Evolutionary conservation across 1,140 invertebrate genomes (phyloP).

Genomic region (Antheraea mylitta): DNA sequence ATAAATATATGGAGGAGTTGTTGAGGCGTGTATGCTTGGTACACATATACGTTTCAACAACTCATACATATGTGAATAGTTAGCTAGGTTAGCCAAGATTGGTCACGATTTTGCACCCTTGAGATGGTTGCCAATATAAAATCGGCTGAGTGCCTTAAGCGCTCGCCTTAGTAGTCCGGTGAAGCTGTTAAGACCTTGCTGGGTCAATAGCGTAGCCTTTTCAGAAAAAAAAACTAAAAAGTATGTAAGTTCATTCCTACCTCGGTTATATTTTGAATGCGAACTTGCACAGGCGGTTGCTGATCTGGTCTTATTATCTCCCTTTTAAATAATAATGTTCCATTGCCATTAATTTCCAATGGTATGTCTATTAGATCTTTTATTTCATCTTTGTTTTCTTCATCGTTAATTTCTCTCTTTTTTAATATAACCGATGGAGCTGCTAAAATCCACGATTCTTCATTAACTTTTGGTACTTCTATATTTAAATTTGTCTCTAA

Average conservation of each 20-base stretch:
- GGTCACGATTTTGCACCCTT: no score
- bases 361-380: conserved; percentile 63
- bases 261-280: conserved; percentile 77
- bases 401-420: conserved; percentile 52
- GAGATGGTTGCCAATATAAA: no score
- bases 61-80: no score
- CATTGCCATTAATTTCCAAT: conserved; percentile 60
- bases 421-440: conserved; percentile 50
- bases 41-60: no score
- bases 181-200: no score
- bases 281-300: conserved; percentile 72
- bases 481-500: conserved; percentile 33
- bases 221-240: no score
- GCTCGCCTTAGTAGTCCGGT: no score
- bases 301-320: conserved; percentile 71
- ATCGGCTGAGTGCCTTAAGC: no score
- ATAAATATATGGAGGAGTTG: no score
- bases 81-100: no score
- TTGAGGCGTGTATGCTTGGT: no score
- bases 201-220: no score
- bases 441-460: conserved; percentile 62
- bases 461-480: conserved; percentile 44
- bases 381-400: conserved; percentile 32
- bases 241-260: conserved; percentile 37
- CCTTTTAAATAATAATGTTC: conserved; percentile 63